These are phyloP conservation scores for Stenopsyche tienmushanensis DNA, from an alignment of 1,140 invertebrate genomes.

Conservation along the genomic window DNA sequence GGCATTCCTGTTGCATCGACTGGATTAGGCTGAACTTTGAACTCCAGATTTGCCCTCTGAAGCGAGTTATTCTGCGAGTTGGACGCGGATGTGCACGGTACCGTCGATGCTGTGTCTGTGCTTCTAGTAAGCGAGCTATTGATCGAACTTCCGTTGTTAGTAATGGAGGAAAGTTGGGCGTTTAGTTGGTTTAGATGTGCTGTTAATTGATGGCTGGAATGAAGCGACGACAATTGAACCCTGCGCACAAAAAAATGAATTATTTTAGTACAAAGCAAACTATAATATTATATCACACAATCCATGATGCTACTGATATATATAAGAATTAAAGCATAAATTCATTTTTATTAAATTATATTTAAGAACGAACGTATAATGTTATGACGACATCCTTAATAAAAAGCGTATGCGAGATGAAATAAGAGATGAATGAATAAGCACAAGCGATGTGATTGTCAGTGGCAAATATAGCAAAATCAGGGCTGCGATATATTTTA, in stretches of 20 bases:
- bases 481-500: too few species aligned
- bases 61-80: constrained; percentile 35
- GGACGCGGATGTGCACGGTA: constrained; percentile 23
- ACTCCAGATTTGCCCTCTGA: constrained; percentile 27
- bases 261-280: too few species aligned
- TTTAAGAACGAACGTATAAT: too few species aligned
- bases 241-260: constrained; percentile 7
- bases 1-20: neutral
- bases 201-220: constrained; percentile 39
- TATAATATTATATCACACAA: too few species aligned
- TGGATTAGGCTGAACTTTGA: constrained; percentile 14
- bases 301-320: too few species aligned
- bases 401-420: too few species aligned
- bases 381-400: too few species aligned
- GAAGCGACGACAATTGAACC: constrained; percentile 33
- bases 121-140: constrained; percentile 34
- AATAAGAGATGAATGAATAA: too few species aligned
- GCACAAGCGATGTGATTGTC: too few species aligned
- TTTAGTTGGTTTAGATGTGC: constrained; percentile 37
- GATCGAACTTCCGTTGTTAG: constrained; percentile 27
- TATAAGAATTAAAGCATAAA: neutral
- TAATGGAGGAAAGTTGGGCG: constrained; percentile 38
- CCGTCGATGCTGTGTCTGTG: constrained; percentile 36
- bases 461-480: too few species aligned
- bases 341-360: too few species aligned